Percentiles rank a stretch among this genome's conserved stretches.
These are phyloP conservation scores for Gryllus bimaculatus DNA, from an alignment of 1,140 invertebrate species.

Conservation along the genomic window DNA sequence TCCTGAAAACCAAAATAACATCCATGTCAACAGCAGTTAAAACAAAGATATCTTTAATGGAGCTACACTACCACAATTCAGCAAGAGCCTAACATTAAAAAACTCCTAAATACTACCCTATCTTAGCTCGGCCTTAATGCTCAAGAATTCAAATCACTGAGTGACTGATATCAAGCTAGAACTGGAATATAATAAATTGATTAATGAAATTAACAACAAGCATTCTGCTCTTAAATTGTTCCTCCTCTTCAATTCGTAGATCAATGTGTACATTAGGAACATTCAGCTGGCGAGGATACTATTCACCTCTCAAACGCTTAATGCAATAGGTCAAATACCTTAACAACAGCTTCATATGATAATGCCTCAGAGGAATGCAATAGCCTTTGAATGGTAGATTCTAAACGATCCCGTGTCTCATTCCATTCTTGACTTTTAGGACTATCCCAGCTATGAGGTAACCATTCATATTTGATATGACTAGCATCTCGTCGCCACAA, in stretches of 20 bases:
- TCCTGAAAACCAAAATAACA: conserved; percentile 39
- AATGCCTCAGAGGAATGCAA: conserved; percentile 55
- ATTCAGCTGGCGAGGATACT: neutral
- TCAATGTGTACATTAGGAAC: neutral
- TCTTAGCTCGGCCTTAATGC: too few species aligned
- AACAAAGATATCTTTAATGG: neutral
- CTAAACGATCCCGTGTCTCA: conserved; percentile 59
- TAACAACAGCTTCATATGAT: conserved; percentile 35
- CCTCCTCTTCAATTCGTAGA: neutral
- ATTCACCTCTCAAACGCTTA: neutral
- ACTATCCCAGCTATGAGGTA: conserved; percentile 35
- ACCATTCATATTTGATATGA: conserved; percentile 86
- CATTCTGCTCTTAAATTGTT: neutral
- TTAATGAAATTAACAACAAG: neutral
- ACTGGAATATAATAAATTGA: neutral
- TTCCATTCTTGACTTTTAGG: conserved; percentile 49
- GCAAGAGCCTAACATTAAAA: too few species aligned
- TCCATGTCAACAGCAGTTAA: neutral
- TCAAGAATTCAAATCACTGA: too few species aligned
- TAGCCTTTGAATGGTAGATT: conserved; percentile 58
- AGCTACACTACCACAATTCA: too few species aligned
- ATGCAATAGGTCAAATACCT: conserved; percentile 27
- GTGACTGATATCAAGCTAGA: too few species aligned
- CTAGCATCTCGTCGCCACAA: conserved; percentile 79
- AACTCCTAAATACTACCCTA: too few species aligned